Base-by-base conservation (phyloP, 2,113 vertebrate genomes). In the Tetraodon nigroviridis region DNA sequence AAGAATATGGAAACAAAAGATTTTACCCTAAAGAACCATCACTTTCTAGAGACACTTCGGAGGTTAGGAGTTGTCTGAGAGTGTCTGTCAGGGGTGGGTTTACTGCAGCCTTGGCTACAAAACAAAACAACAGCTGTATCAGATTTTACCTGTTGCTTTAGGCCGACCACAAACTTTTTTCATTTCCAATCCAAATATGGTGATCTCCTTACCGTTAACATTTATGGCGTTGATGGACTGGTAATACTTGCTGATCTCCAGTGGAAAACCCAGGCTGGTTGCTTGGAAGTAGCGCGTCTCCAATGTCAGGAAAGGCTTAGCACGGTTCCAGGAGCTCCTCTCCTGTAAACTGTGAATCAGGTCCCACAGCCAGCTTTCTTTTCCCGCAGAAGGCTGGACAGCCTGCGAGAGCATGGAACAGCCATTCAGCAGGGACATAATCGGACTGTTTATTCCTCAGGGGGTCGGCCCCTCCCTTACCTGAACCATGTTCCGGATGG, bases 191-290 rank as follows among this genome's bases (percentile, higher is more conserved):
- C 12, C 15, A 44, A 44, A 16, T 4, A 17, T 44, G 42, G 32
- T 2, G 32, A 40, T 37, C 57, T 29, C 6, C 76, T 87, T 46
- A 91, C 90, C 87, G 22, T 91, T 91, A n/a, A 86, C 55, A 27
- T 69, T 85, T 37, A 89, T 48, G 1, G 51, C 84, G 22, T 55
- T 84, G 32, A 91, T 0, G 3, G 61, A 1, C 7, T 84, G 45
- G 51, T 75, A 89, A 51, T 89, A 89, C 87, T 91, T 91, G 84
- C 85, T 89, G 15, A 91, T 90, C 81, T 92, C 91, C 27, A 84
- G 54, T 14, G 90, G 90, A 3, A 92, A 62, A 48, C 91, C 91
- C 44, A 91, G 69, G 32, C 69, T 81, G 21, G 87, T 88, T 8
- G 91, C 82, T 66, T 88, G 84, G 52, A 88, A 76, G 55, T 83